Evolutionary conservation across 2,797 vertebrate species (phyloP).

Genomic region (Anguilla anguilla): DNA sequence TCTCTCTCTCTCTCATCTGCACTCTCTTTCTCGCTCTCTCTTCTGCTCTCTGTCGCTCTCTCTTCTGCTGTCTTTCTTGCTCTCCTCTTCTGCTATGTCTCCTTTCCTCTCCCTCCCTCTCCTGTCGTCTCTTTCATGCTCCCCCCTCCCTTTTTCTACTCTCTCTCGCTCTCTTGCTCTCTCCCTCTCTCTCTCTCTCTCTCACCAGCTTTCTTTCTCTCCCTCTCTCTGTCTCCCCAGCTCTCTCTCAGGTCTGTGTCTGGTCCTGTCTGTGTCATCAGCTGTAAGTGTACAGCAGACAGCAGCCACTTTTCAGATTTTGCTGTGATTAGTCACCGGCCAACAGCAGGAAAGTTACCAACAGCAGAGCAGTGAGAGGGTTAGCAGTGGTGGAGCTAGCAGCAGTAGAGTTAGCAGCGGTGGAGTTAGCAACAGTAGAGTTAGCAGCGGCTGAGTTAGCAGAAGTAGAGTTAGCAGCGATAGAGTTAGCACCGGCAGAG

Average conservation of each 20-base stretch:
- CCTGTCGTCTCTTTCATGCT: background rate
- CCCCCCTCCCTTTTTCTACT: no score
- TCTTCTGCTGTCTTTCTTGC: background rate
- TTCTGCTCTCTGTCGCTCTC: background rate
- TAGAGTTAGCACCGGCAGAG: no score
- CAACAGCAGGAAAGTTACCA: no score
- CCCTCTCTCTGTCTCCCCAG: background rate
- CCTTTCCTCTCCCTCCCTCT: background rate
- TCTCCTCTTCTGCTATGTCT: background rate
- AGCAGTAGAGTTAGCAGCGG: no score
- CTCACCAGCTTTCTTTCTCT: slow-evolving; percentile 20
- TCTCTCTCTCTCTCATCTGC: background rate
- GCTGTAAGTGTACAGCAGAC: slow-evolving; percentile 27
- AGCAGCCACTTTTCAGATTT: background rate
- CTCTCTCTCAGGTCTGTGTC: slow-evolving; percentile 21
- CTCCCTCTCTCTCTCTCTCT: background rate
- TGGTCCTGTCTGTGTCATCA: slow-evolving; percentile 36
- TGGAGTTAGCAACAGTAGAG: no score
- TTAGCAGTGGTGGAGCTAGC: no score
- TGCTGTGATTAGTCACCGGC: slow-evolving; percentile 1
- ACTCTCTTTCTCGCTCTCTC: no score
- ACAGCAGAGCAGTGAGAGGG: no score
- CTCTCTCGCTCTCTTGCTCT: no score
- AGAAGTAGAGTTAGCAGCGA: no score
- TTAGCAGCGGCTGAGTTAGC: no score